These are phyloP conservation scores for Mus caroli DNA, from an alignment of 2,797 vertebrate species.

Conservation along the genomic window DNA sequence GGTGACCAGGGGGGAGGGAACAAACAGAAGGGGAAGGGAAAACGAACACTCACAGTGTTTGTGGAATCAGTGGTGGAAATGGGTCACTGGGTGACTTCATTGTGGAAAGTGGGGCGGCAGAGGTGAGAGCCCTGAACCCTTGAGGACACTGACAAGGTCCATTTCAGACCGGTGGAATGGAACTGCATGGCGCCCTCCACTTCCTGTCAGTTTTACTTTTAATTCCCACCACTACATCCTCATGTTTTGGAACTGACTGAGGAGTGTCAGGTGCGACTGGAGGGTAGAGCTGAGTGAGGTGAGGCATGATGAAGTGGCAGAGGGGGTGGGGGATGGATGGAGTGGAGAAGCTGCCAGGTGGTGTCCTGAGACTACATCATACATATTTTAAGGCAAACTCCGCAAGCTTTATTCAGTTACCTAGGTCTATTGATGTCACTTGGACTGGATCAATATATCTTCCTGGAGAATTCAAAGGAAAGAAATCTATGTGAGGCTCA, in stretches of 20 bases:
- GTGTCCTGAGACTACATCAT: constrained; percentile 13
- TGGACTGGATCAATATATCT: constrained; percentile 81
- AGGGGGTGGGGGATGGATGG: neutral
- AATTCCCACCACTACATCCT: neutral
- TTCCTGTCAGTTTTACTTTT: neutral
- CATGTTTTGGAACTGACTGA: neutral
- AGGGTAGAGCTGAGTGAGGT: neutral
- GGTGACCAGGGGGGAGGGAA: neutral
- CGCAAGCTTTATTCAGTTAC: constrained; percentile 79
- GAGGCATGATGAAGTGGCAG: neutral
- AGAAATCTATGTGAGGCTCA: constrained; percentile 81
- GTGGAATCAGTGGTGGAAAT: neutral
- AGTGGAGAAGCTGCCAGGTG: neutral
- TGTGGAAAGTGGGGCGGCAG: neutral
- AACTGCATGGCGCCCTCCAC: neutral
- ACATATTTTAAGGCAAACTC: constrained; percentile 79
- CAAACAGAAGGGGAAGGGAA: neutral
- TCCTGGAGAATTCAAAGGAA: constrained; percentile 81
- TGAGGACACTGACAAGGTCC: neutral
- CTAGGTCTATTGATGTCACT: constrained; percentile 77
- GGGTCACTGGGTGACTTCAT: neutral
- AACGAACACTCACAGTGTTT: neutral
- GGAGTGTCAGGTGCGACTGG: neutral
- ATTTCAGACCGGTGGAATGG: neutral
- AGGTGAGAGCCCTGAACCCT: neutral